Evolutionary conservation across 1,140 invertebrate species (phyloP), one percentile per base, ranked within the genome.

Genomic region (Artemia franciscana): DNA sequence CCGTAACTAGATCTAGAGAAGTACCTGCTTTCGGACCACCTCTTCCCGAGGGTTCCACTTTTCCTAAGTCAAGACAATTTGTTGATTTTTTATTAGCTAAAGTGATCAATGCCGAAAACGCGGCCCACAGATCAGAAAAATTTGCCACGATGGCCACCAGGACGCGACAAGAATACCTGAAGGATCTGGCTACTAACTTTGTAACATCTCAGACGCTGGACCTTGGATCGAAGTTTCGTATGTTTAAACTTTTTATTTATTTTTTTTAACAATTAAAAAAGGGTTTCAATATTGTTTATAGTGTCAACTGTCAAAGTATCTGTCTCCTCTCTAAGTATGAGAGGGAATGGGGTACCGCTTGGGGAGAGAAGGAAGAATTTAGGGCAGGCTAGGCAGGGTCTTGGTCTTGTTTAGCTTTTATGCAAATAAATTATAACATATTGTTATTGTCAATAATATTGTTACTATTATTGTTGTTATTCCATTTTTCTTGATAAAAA

Each of bases 91-190:
- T 97, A 24, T 73, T 96, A 64, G 87, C 91, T 56, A 97, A 98
- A 82, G 87, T 94, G 23, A 92, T 98, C 57, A 98, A 98, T 77
- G 93, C 89, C 23, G 93, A 98, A 75, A 96, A 96, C 77, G 91
- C 92, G 15, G 91, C 91, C 9, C 90, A 95, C 69, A 80, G 86
- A 64, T 93, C 90, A 7, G 89, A 95, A 69, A 97, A 97, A 75
- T 98, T 98, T 76, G 86, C 86, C 58, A 91, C 89, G 4, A 96
- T 98, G 91, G 91, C 93, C 3, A 91, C 88, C 5, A 79, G 94
- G 69, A 97, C 94, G 18, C 78, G 92, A 68, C 88, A 94, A 71
- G 93, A 96, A 75, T 95, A 95, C 73, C 76, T 97, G 63, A 96
- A 94, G 72, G 85, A 88, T 72, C 78, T 97, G 60, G 84, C 90